A percentile compares a stretch with the other conserved stretches of the same genome.
Conservation (phyloP, 2,888 invertebrate species). For the Hipparchia semele region DNA sequence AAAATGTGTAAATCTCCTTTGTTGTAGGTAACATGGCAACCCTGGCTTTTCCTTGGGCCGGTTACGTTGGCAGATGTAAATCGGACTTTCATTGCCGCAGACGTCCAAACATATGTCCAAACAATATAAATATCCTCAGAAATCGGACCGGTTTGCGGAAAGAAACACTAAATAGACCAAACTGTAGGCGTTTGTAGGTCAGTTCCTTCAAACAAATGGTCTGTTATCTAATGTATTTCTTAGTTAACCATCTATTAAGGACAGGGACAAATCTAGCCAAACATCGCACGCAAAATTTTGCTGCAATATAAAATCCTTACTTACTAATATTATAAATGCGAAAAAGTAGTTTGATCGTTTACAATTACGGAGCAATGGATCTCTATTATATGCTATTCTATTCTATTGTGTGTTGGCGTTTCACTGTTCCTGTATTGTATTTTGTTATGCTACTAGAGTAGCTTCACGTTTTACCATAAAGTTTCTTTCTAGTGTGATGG, state of each 20-base stretch:
- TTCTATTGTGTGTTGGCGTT: too few relatives aligned
- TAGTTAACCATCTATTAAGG: neutral
- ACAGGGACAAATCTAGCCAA: too few relatives aligned
- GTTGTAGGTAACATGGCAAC: neutral
- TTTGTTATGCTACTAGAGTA: too few relatives aligned
- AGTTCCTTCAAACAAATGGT: constrained; percentile 42
- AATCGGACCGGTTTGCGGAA: constrained; percentile 9
- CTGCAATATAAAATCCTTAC: too few relatives aligned
- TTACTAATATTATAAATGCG: too few relatives aligned
- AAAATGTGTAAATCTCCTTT: neutral
- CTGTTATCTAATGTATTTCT: neutral
- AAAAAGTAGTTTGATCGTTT: too few relatives aligned
- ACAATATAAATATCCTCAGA: constrained; percentile 22
- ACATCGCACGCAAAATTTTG: neutral
- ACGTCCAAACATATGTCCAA: constrained; percentile 18
- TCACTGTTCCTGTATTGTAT: too few relatives aligned
- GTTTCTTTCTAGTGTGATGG: too few relatives aligned
- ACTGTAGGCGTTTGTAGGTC: constrained; percentile 41
- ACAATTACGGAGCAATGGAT: too few relatives aligned
- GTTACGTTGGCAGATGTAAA: constrained; percentile 15
- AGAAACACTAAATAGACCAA: constrained; percentile 5
- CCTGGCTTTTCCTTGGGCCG: neutral
- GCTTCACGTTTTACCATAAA: too few relatives aligned
- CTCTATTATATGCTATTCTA: too few relatives aligned
- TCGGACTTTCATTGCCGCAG: constrained; percentile 14